Percentiles rank a stretch among this genome's conserved stretches.
phyloP scores from a whole-genome alignment of 2,113 vertebrate genomes.

The Gavia stellata region DNA sequence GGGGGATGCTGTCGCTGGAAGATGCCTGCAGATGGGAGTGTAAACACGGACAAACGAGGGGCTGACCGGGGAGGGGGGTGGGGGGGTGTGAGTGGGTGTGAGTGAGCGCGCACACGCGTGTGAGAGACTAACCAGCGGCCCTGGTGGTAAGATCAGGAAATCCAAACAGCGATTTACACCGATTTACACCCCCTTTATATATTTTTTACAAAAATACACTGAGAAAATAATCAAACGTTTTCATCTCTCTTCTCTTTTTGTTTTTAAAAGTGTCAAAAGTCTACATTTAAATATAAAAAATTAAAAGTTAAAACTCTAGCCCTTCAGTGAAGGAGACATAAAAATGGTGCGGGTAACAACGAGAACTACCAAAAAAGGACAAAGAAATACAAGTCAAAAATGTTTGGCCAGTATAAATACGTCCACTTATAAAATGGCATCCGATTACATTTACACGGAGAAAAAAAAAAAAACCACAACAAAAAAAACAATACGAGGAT shows the following conservation, averaged over 20 bases:
- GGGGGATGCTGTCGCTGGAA: constrained; percentile 97
- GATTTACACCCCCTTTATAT: constrained; percentile 97
- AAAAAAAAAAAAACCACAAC: constrained; percentile 76
- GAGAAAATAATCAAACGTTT: constrained; percentile 99
- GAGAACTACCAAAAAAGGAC: constrained; percentile 80
- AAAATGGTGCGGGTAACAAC: constrained; percentile 89
- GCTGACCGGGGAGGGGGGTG: constrained; percentile 80
- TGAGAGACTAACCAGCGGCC: constrained; percentile 86
- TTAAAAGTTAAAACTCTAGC: constrained; percentile 99
- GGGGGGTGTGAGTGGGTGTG: constrained; percentile 56
- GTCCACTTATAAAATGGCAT: constrained; percentile 98
- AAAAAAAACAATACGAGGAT: constrained; percentile 79
- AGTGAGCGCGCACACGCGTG: constrained; percentile 71
- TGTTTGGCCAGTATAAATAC: constrained; percentile 99
- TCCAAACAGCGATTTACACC: constrained; percentile 97
- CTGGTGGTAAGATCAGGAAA: constrained; percentile 91
- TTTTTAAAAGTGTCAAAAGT: constrained; percentile 99
- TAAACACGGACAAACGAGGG: constrained; percentile 94
- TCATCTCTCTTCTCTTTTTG: constrained; percentile 87
- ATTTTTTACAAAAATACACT: constrained; percentile 99
- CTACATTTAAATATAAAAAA: constrained; percentile 99
- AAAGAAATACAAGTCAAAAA: constrained; percentile 81
- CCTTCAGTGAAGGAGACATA: constrained; percentile 99
- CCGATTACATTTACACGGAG: constrained; percentile 92
- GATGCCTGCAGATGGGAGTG: constrained; percentile 96